Evolutionary conservation across 1,140 invertebrate species (phyloP).

Genomic region (Solen grandis): DNA sequence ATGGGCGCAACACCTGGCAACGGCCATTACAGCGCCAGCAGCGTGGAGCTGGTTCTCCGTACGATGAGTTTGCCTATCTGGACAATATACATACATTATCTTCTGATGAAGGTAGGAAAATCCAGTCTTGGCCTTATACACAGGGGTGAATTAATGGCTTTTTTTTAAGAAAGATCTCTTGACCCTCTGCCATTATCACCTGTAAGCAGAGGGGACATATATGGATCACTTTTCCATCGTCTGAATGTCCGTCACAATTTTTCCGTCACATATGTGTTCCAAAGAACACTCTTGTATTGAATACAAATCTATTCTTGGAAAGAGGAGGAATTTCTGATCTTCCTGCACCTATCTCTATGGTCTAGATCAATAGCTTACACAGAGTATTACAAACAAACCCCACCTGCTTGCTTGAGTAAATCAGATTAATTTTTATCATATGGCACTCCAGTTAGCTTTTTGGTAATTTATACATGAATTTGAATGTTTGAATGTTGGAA

Average conservation of each 20-base stretch:
- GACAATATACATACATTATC: constrained; percentile 13
- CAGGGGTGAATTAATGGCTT: background rate
- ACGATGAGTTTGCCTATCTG: constrained; percentile 13
- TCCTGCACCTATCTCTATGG: too few species aligned
- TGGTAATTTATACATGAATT: background rate
- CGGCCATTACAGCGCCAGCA: constrained; percentile 1
- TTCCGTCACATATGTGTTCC: background rate
- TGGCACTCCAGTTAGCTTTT: background rate
- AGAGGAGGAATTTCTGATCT: too few species aligned
- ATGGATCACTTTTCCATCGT: background rate
- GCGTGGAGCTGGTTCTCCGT: background rate
- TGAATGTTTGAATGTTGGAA: background rate
- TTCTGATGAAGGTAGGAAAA: constrained; percentile 14
- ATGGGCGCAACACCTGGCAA: constrained; percentile 7
- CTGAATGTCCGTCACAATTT: background rate
- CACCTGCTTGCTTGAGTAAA: background rate
- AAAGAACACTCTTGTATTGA: background rate
- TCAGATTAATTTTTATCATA: background rate
- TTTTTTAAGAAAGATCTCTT: background rate
- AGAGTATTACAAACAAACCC: background rate
- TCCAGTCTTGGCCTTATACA: background rate
- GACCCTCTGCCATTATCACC: background rate
- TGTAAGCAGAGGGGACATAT: background rate
- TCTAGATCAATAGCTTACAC: background rate
- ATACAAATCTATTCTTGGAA: too few species aligned